Evolutionary conservation across 2,113 vertebrate species (phyloP), one percentile per base, ranked within the genome.

Genomic region (Nanorana parkeri): DNA sequence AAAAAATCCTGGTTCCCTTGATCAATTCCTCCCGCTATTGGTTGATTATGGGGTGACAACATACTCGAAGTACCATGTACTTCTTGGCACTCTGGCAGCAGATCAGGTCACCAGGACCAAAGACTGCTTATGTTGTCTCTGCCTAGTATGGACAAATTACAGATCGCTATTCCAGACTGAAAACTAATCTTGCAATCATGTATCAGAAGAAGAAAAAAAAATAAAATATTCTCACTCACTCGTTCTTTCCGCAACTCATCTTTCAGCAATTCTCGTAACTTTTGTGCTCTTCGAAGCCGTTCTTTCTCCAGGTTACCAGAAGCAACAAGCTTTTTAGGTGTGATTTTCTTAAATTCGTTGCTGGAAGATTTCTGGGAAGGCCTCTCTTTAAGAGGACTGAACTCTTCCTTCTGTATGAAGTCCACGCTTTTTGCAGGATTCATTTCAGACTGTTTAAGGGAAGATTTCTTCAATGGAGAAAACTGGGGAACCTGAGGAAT

Each of bases 251-350:
- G 93, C 80, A 95, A 86, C 83, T 98, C 96, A 72, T 94, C 92
- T 86, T 87, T 96, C 68, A 99, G 93, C 91, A 99, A 87, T 73
- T 98, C 95, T 83, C 97, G 88, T 67, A 99, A 91, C 86, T 96
- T 99, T 20, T 87, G 93, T 56, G 95, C 95, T 91, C 96, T 97
- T 54, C 93, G 92, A 29, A 99, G 89, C 83, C 95, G 95, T 67
- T 97, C 93, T 36, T 90, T 86, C 68, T 99, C 96, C 32, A 94
- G 94, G 6, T 86, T 93, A 0, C 0, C 66, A 58, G 41, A 15
- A 20, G 21, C 85, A 64, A 88, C 90, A 23, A 89, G 87, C 83
- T 89, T 90, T 17, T 74, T 2, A 2, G 85, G 60, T 73, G 69
- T 0, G 2, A 80, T n/a, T 68, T 84, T 87, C 4, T 8, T 63